phyloP scores from a whole-genome alignment of 1,140 invertebrate genomes.

The Magallana gigas region DNA sequence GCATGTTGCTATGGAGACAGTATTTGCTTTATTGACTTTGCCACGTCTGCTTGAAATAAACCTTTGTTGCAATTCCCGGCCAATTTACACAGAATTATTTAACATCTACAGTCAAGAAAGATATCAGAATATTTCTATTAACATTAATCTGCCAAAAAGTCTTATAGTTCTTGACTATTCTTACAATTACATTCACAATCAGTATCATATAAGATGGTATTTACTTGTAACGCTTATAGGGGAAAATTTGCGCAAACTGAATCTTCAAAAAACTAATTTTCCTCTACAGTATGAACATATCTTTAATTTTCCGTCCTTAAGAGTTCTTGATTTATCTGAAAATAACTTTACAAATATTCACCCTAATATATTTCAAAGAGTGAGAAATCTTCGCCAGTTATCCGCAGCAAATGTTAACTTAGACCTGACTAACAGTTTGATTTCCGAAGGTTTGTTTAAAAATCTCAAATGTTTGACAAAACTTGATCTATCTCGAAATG shows the following conservation, averaged over 20 bases:
- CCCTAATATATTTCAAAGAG: background rate
- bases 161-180: background rate
- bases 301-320: constrained; percentile 1
- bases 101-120: background rate
- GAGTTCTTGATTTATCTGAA: background rate
- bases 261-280: background rate
- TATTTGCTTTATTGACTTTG: background rate
- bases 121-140: background rate
- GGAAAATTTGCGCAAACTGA: background rate
- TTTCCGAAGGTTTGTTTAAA: background rate
- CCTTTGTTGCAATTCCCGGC: background rate
- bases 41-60: background rate
- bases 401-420: background rate
- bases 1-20: background rate
- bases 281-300: background rate
- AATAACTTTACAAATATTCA: background rate
- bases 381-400: background rate
- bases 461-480: background rate
- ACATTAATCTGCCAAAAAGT: background rate
- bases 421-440: background rate
- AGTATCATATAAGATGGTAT: background rate
- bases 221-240: background rate
- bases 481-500: background rate
- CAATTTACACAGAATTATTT: background rate
- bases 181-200: background rate